Conservation (phyloP, 1,140 invertebrate species). For the Drosophila teissieri region DNA sequence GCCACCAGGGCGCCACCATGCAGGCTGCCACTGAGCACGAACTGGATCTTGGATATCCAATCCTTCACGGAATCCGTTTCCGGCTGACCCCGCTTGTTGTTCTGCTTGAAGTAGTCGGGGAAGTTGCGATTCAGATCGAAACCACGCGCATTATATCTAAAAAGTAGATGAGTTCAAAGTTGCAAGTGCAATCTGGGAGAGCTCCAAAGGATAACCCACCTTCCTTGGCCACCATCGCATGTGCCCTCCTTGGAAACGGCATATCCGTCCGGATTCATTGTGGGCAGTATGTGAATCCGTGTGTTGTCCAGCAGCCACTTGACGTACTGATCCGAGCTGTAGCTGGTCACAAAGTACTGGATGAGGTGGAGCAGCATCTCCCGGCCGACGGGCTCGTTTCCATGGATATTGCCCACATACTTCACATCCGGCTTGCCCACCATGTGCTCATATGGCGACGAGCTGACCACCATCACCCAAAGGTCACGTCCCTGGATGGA, state of each 20-base stretch:
- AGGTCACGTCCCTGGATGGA: slow-evolving; percentile 96
- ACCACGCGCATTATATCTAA: slow-evolving; percentile 93
- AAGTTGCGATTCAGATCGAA: slow-evolving; percentile 97
- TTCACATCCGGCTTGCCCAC: slow-evolving; percentile 96
- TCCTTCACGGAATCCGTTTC: slow-evolving; percentile 98
- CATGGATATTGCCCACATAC: slow-evolving; percentile 96
- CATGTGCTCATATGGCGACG: slow-evolving; percentile 95
- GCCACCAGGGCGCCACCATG: slow-evolving; percentile 96
- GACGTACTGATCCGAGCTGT: slow-evolving; percentile 91
- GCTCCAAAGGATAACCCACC: too few relatives aligned
- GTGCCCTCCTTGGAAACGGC: slow-evolving; percentile 94
- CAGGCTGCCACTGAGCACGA: slow-evolving; percentile 95
- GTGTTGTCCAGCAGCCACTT: slow-evolving; percentile 95
- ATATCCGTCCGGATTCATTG: slow-evolving; percentile 96
- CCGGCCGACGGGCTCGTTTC: slow-evolving; percentile 94
- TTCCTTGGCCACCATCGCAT: slow-evolving; percentile 93
- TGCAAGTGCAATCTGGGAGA: neutral
- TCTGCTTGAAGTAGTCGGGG: slow-evolving; percentile 96
- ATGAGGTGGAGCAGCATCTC: slow-evolving; percentile 95
- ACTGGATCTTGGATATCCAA: slow-evolving; percentile 96
- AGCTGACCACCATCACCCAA: slow-evolving; percentile 97
- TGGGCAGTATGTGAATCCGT: slow-evolving; percentile 95
- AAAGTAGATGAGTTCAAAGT: slow-evolving; percentile 6
- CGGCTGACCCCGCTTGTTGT: slow-evolving; percentile 93
- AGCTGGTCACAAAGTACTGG: slow-evolving; percentile 93